Evolutionary conservation across 2,888 invertebrate species (phyloP), one percentile per base, ranked within the genome.

Genomic region (Leptogaster cylindrica): DNA sequence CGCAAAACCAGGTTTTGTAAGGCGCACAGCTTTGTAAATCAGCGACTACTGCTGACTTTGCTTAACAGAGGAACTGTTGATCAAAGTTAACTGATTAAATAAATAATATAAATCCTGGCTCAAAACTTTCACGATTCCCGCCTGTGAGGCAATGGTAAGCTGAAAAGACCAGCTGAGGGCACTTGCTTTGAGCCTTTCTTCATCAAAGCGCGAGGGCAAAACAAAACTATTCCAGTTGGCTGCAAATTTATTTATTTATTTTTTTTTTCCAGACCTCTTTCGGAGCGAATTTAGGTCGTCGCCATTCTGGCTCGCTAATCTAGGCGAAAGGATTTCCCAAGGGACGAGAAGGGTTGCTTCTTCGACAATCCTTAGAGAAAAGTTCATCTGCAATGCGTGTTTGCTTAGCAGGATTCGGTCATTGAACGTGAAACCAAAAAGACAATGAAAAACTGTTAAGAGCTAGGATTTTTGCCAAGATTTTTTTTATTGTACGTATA

Each of bases 141-240:
- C 31, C 31, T 8, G 6, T 6, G 46, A 23, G n/a, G n/a, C n/a
- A n/a, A n/a, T n/a, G n/a, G n/a, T 8, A 12, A n/a, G 46, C 20
- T 1, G 46, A 16, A 2, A 3, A 12, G 23, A 7, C 28, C 28
- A 36, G 33, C 16, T 4, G 10, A 16, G 14, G 27, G n/a, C 52
- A 33, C 52, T 52, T 52, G 52, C 52, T 52, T 52, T 52, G 52
- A 52, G 18, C 33, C 27, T 31, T 25, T 52, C 28, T 52, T 52
- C 52, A 20, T 28, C 33, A 52, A 52, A 52, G 52, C 52, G 52
- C 52, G 52, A 52, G 20, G 3, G 52, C 52, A 52, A 52, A 52
- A 52, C 52, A 52, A 58, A 39, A 58, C 58, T 58, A 58, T 58
- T 58, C 58, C 58, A 58, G 58, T 27, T 58, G 58, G 58, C 10